Conservation (phyloP, 2,797 vertebrate species). For the Pangasius djambal region DNA sequence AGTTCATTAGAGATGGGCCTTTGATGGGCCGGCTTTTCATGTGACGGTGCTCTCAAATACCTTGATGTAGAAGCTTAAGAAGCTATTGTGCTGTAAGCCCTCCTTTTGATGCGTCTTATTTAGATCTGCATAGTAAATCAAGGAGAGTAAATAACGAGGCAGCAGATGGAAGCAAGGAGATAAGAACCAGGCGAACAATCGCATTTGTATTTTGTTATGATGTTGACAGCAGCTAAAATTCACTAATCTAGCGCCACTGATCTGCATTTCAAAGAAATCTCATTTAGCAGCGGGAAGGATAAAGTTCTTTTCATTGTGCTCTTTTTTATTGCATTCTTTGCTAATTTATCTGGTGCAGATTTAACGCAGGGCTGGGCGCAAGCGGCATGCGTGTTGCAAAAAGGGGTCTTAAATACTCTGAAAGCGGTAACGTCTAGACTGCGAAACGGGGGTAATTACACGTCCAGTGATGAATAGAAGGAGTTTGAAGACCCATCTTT, state of each 20-base stretch:
- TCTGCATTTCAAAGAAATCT: constrained; percentile 99
- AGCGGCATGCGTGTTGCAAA: constrained; percentile 87
- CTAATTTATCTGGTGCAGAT: constrained; percentile 99
- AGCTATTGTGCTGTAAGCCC: constrained; percentile 99
- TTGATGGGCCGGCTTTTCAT: constrained; percentile 97
- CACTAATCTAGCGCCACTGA: constrained; percentile 99
- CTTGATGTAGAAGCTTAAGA: constrained; percentile 99
- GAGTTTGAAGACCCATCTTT: constrained; percentile 94
- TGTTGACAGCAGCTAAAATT: constrained; percentile 99
- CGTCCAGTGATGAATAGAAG: constrained; percentile 94
- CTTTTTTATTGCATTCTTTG: constrained; percentile 96
- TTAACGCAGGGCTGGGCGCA: constrained; percentile 88
- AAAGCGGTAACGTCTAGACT: constrained; percentile 98
- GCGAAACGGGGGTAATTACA: constrained; percentile 99
- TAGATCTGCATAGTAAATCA: constrained; percentile 99
- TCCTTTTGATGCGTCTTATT: constrained; percentile 99
- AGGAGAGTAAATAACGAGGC: constrained; percentile 99
- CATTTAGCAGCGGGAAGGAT: constrained; percentile 99
- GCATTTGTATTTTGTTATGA: constrained; percentile 99
- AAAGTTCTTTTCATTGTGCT: constrained; percentile 99
- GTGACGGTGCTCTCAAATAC: constrained; percentile 99
- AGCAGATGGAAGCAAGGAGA: constrained; percentile 99
- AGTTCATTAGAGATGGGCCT: constrained; percentile 99
- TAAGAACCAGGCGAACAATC: constrained; percentile 96
- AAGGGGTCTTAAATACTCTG: constrained; percentile 97